Conservation (phyloP, 2,797 vertebrate species). For the Tauraco hartlaubi region DNA sequence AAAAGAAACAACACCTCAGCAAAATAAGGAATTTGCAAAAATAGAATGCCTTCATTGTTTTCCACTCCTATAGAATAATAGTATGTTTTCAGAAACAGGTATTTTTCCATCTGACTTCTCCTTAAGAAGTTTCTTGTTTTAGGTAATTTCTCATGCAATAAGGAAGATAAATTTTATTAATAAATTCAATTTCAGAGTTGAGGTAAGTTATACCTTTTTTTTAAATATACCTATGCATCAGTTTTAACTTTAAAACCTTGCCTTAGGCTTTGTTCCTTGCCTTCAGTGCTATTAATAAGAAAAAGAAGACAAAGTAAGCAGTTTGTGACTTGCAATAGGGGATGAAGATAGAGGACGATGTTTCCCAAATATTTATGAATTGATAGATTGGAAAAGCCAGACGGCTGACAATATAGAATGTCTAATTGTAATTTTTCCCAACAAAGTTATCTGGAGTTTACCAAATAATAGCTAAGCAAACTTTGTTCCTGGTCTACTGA, state of each 20-base stretch:
- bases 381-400: not conserved
- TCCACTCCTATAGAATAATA: not conserved
- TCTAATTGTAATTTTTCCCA: not conserved
- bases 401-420: not conserved
- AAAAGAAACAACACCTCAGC: not conserved
- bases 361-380: not conserved
- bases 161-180: not conserved
- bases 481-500: not conserved
- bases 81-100: not conserved
- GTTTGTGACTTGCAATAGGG: not conserved
- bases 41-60: not conserved
- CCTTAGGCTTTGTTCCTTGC: not conserved
- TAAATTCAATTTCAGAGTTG: not conserved
- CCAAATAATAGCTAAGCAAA: not conserved
- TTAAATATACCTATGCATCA: no score
- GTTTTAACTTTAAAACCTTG: not conserved
- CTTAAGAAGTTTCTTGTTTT: not conserved
- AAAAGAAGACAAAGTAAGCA: not conserved
- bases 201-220: not conserved
- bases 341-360: not conserved
- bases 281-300: not conserved
- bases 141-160: not conserved
- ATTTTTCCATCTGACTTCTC: not conserved
- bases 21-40: not conserved
- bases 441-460: not conserved